phyloP scores from a whole-genome alignment of 2,888 invertebrate species.

The Fragum fragum region DNA sequence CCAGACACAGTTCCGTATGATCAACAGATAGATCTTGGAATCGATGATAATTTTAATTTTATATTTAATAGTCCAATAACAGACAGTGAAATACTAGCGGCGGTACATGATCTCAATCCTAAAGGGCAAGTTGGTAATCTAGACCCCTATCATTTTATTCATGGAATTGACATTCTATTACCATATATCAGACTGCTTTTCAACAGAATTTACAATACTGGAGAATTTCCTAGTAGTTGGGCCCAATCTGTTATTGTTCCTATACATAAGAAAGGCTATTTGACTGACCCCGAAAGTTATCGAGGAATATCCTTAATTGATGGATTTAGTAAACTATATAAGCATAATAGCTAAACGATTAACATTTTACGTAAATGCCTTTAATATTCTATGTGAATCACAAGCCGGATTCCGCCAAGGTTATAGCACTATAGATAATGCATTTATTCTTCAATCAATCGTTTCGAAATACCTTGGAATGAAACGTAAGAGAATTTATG shows the following conservation, averaged over 20 bases:
- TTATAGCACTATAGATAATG: conserved; percentile 40
- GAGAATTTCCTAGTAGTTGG: conserved; percentile 8
- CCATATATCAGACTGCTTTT: neutral
- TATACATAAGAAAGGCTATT: conserved; percentile 25
- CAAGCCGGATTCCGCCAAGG: conserved; percentile 30
- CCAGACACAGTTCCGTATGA: neutral
- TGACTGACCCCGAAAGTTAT: conserved; percentile 26
- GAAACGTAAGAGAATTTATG: conserved; percentile 41
- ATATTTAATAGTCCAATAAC: conserved; percentile 15
- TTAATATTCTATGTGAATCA: conserved; percentile 18
- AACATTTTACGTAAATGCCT: conserved; percentile 32
- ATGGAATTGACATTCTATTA: too few species aligned
- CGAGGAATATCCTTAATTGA: conserved; percentile 27
- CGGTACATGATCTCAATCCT: too few species aligned
- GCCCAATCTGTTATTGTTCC: conserved; percentile 8
- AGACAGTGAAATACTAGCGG: neutral
- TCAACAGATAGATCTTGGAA: too few species aligned
- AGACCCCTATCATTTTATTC: too few species aligned
- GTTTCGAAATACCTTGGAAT: conserved; percentile 27
- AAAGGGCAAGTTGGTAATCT: too few species aligned
- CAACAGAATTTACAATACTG: conserved; percentile 17
- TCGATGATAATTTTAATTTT: neutral
- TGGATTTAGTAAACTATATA: conserved; percentile 26
- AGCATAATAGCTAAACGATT: conserved; percentile 28
- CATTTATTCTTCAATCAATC: conserved; percentile 28